phyloP scores from a whole-genome alignment of 2,797 vertebrate species.

The Onychomys torridus region DNA sequence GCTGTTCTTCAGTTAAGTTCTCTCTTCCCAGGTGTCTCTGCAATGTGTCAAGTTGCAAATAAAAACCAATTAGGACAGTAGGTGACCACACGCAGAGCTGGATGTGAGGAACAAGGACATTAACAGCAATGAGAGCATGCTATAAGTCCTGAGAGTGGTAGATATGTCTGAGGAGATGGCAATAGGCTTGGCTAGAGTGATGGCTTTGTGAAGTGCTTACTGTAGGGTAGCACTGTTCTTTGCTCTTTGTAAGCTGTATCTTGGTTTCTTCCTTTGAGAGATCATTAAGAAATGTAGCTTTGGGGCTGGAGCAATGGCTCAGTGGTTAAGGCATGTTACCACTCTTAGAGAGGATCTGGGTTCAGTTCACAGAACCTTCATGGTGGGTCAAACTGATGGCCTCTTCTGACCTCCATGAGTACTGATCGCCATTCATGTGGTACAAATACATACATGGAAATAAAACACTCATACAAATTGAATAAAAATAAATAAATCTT shows the following conservation, averaged over 20 bases:
- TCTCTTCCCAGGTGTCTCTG: background rate
- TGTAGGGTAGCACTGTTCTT: background rate
- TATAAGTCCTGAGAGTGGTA: background rate
- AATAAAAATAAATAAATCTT: background rate
- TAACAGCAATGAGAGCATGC: background rate
- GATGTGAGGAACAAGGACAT: background rate
- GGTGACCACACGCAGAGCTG: background rate
- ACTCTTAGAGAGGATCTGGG: background rate
- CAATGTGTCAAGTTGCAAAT: background rate
- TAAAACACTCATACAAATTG: background rate
- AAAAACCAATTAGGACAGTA: background rate
- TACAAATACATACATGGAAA: background rate
- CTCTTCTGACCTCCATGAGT: background rate
- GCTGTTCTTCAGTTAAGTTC: background rate
- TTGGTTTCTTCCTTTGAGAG: background rate
- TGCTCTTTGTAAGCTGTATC: background rate
- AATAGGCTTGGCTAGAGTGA: background rate
- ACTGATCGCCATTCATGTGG: background rate
- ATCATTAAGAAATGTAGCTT: background rate
- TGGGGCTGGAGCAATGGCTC: background rate
- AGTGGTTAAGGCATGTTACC: background rate
- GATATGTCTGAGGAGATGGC: background rate
- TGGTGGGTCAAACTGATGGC: background rate
- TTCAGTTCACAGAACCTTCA: background rate
- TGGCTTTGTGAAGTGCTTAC: background rate